Evolutionary conservation across 2,888 invertebrate species (phyloP).

Genomic region (Dermolepida albohirtum): DNA sequence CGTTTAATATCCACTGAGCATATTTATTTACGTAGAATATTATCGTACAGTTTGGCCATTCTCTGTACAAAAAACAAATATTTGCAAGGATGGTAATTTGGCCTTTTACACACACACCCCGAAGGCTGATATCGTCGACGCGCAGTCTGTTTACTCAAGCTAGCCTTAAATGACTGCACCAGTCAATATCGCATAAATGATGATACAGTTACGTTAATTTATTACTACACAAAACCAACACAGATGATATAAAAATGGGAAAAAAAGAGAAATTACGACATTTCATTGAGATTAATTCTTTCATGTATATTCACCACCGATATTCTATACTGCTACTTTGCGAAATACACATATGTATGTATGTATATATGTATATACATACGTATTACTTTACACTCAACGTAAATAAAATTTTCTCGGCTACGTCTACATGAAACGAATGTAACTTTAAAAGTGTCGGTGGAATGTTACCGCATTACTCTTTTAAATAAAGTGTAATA

Average conservation of each 20-base stretch:
- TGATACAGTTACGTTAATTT: slow-evolving; percentile 37
- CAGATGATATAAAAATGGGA: slow-evolving; percentile 18
- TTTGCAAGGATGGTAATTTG: slow-evolving; percentile 51
- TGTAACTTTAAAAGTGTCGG: slow-evolving; percentile 8
- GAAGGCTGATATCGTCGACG: slow-evolving; percentile 49
- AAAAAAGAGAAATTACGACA: slow-evolving; percentile 9
- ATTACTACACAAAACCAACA: slow-evolving; percentile 25
- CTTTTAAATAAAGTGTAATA: slow-evolving; percentile 6
- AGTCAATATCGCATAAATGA: slow-evolving; percentile 43
- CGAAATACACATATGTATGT: too few species aligned
- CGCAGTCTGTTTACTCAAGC: slow-evolving; percentile 49
- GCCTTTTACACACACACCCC: slow-evolving; percentile 50
- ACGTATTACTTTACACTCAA: neutral
- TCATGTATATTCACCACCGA: neutral
- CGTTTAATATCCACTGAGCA: slow-evolving; percentile 44
- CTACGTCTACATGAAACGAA: too few species aligned
- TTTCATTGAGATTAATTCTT: neutral
- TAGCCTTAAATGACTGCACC: slow-evolving; percentile 47
- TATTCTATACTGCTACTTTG: slow-evolving; percentile 7
- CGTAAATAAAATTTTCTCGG: too few species aligned
- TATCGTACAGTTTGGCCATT: slow-evolving; percentile 44
- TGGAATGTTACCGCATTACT: neutral
- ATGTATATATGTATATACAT: too few species aligned
- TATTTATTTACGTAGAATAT: slow-evolving; percentile 45
- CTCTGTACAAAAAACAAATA: slow-evolving; percentile 50